Conservation (phyloP, 92 coral and sea anemone genomes). For the Plumapathes pennacea region DNA sequence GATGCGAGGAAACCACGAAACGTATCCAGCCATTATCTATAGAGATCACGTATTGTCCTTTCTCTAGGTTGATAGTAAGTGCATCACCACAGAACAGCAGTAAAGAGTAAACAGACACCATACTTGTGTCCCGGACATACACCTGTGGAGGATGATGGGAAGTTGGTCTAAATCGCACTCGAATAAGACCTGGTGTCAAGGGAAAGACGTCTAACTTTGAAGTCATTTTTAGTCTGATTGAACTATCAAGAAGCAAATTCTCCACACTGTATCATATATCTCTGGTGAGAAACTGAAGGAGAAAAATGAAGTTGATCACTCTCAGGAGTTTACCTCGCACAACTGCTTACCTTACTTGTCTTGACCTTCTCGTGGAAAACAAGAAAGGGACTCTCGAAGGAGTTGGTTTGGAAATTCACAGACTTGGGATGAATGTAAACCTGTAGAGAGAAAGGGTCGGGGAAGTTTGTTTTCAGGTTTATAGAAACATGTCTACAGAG, state of each 20-base stretch:
- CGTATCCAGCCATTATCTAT: conserved; percentile 93
- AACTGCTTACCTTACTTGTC: conserved; percentile 87
- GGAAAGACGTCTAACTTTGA: no score
- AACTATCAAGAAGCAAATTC: no score
- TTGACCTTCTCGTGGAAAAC: conserved; percentile 89
- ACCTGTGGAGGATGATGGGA: conserved; percentile 35
- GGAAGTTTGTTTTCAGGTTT: neutral
- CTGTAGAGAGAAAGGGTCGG: conserved; percentile 24
- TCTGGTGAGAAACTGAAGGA: no score
- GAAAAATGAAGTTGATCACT: no score
- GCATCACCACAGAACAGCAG: conserved; percentile 83
- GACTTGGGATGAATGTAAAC: conserved; percentile 89
- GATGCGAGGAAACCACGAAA: conserved; percentile 55
- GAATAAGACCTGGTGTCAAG: no score
- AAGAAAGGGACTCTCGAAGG: conserved; percentile 77
- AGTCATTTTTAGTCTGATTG: no score
- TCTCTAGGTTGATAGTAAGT: conserved; percentile 59
- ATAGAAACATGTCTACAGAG: neutral
- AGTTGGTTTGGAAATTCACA: conserved; percentile 68
- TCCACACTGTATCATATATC: no score
- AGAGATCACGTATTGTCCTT: conserved; percentile 66
- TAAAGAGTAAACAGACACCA: conserved; percentile 76
- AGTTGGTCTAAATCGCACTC: no score
- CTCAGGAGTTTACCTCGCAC: no score
- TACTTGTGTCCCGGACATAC: conserved; percentile 83